A percentile compares a stretch with the other conserved stretches of the same genome.
Evolutionary conservation across 2,888 invertebrate genomes (phyloP).

Genomic region (Phoenoteleia sp.): DNA sequence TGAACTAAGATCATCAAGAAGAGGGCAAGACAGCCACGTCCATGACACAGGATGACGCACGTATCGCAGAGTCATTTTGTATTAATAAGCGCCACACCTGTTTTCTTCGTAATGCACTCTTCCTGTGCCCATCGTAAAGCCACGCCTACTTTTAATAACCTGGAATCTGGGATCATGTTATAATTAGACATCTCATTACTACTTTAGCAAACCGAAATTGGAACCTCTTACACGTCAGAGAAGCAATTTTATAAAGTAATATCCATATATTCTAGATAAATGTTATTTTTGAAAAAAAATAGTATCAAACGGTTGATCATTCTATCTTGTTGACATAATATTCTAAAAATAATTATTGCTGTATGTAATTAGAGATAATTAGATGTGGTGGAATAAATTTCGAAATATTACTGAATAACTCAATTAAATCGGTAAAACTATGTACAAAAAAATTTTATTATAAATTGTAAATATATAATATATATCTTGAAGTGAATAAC

Average conservation of each 20-base stretch:
- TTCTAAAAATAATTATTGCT: conserved; percentile 34
- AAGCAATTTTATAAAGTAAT: conserved; percentile 53
- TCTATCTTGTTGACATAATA: conserved; percentile 26
- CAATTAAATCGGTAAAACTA: no score
- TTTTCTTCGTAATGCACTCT: conserved; percentile 75
- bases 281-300: conserved; percentile 6
- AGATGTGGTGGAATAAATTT: background rate
- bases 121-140: conserved; percentile 45
- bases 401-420: no score
- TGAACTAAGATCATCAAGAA: conserved; percentile 77
- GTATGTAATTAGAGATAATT: no score
- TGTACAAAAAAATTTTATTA: no score
- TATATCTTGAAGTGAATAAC: no score
- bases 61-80: conserved; percentile 69
- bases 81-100: conserved; percentile 85
- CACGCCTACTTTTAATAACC: conserved; percentile 85
- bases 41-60: conserved; percentile 69
- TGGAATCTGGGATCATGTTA: conserved; percentile 84
- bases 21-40: conserved; percentile 58
- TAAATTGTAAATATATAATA: no score
- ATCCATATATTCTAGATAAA: background rate
- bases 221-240: conserved; percentile 52
- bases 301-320: conserved; percentile 14
- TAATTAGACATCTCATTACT: conserved; percentile 81
- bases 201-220: conserved; percentile 69